Percentiles rank a stretch among this genome's conserved stretches.
Conservation (phyloP, 2,888 invertebrate species). For the Odontocolon sp. region DNA sequence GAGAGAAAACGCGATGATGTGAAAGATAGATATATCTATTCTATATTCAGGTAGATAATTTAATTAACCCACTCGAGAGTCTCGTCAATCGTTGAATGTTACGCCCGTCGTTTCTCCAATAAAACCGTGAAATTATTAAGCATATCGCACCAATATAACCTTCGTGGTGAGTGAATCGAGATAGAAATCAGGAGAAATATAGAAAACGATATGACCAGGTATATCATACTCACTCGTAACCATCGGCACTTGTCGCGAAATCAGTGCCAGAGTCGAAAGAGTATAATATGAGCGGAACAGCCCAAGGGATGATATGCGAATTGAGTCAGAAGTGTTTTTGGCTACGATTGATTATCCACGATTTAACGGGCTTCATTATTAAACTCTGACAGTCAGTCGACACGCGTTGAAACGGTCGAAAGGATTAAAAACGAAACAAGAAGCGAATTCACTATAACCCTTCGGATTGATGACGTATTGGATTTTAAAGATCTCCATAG, state of each 20-base stretch:
- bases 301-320: conserved; percentile 40
- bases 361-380: conserved; percentile 57
- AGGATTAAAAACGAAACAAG: conserved; percentile 3
- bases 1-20: conserved; percentile 11
- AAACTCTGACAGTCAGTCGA: conserved; percentile 46
- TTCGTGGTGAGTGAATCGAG: conserved; percentile 26
- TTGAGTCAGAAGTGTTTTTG: conserved; percentile 43
- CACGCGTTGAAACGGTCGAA: conserved; percentile 1
- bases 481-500: no score
- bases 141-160: conserved; percentile 50
- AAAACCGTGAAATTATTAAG: conserved; percentile 54
- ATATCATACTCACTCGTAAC: conserved; percentile 2
- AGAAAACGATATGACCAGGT: conserved; percentile 1
- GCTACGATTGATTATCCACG: conserved; percentile 53
- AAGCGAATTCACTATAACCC: no score
- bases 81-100: conserved; percentile 49
- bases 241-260: conserved; percentile 25
- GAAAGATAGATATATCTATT: conserved; percentile 18
- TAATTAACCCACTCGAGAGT: conserved; percentile 51
- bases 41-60: conserved; percentile 53
- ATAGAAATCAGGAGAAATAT: conserved; percentile 38
- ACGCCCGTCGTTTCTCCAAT: conserved; percentile 51
- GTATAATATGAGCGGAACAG: background rate
- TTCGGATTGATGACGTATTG: no score
- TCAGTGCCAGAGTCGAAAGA: conserved; percentile 6